Percentiles rank a stretch among this genome's conserved stretches.
phyloP scores from a whole-genome alignment of 2,113 vertebrate species.

The Eurystomus gularis region DNA sequence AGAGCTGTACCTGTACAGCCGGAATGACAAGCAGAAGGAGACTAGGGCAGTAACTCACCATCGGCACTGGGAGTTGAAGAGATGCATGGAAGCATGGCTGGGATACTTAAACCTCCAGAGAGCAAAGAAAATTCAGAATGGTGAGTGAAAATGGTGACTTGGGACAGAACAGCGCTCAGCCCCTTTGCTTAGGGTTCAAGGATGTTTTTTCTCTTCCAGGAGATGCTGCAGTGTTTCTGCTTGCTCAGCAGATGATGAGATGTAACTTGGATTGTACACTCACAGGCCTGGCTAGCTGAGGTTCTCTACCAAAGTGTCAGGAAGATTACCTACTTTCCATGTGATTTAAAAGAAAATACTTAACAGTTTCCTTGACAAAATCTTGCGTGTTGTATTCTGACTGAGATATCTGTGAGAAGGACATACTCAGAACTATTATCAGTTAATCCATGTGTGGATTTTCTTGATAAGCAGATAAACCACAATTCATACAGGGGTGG shows the following conservation, averaged over 20 bases:
- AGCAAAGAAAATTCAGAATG: constrained; percentile 67
- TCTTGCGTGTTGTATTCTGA: neutral
- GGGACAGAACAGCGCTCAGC: neutral
- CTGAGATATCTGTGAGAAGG: neutral
- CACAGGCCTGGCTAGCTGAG: neutral
- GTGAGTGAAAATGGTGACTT: constrained; percentile 57
- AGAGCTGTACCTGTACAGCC: constrained; percentile 46
- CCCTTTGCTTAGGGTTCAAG: neutral
- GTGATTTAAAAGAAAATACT: neutral
- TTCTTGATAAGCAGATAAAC: neutral
- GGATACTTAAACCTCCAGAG: constrained; percentile 63
- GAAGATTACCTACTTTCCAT: neutral
- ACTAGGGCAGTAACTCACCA: constrained; percentile 68
- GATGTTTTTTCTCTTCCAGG: accelerated
- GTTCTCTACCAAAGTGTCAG: neutral
- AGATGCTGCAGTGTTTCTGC: neutral
- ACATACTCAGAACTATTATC: neutral
- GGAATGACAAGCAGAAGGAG: constrained; percentile 65
- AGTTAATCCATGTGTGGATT: neutral
- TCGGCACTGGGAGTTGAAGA: constrained; percentile 52
- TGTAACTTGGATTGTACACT: neutral
- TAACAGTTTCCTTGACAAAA: neutral
- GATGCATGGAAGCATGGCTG: constrained; percentile 74
- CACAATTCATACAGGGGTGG: neutral
- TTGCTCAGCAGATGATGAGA: neutral